Conservation (phyloP, 2,797 vertebrate genomes). For the Sebastes jordani region DNA sequence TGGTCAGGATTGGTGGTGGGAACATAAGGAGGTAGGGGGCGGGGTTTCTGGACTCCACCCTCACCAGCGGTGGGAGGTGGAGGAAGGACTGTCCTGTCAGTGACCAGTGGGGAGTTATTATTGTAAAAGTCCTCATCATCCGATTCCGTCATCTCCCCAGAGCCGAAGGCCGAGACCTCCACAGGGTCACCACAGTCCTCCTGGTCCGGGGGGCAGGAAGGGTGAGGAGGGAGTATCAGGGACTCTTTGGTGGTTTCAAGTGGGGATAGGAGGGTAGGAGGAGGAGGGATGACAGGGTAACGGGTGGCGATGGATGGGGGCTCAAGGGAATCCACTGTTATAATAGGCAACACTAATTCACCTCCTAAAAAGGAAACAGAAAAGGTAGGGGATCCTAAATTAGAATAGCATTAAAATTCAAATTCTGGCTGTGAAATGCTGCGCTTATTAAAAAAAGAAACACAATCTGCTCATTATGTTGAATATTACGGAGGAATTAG, state of each 20-base stretch:
- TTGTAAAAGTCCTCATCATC: conserved; percentile 97
- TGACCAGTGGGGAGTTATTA: conserved; percentile 91
- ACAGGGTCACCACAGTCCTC: conserved; percentile 94
- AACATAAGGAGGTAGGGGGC: conserved; percentile 80
- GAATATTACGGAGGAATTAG: conserved; percentile 34
- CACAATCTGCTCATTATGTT: conserved; percentile 53
- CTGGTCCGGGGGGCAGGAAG: conserved; percentile 90
- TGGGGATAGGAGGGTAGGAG: conserved; percentile 91
- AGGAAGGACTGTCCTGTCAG: conserved; percentile 92
- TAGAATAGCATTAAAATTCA: conserved; percentile 61
- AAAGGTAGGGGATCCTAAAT: conserved; percentile 75
- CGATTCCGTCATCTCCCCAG: conserved; percentile 93
- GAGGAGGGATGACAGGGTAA: conserved; percentile 91
- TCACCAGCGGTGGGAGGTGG: conserved; percentile 84
- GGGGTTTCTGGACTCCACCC: conserved; percentile 82
- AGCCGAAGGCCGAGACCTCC: conserved; percentile 94
- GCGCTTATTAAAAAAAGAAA: conserved; percentile 36
- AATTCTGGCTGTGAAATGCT: conserved; percentile 31
- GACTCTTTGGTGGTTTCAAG: conserved; percentile 94
- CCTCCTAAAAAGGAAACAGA: conserved; percentile 90
- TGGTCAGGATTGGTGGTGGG: conserved; percentile 85
- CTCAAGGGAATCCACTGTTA: conserved; percentile 96
- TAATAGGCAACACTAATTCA: conserved; percentile 97
- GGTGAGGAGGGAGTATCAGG: conserved; percentile 87
- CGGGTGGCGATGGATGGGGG: conserved; percentile 92